Percentiles rank a stretch among this genome's conserved stretches.
These are phyloP conservation scores for Trissoscelio sp. DNA, from an alignment of 2,888 invertebrate genomes.

Conservation along the genomic window DNA sequence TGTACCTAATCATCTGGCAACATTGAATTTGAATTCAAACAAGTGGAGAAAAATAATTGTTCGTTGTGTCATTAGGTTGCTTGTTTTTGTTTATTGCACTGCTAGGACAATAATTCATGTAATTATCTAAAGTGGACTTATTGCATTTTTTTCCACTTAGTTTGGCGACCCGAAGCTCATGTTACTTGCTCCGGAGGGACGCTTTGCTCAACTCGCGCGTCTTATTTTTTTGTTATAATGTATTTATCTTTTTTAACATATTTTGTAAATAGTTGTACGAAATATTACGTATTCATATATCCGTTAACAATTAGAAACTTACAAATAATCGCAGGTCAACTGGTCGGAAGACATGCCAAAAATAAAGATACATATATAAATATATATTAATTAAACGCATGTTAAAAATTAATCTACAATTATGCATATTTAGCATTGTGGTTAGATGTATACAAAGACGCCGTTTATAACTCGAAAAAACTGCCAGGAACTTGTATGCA, in stretches of 20 bases:
- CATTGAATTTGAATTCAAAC: conserved; percentile 28
- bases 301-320: too few relatives aligned
- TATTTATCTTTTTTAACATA: conserved; percentile 71
- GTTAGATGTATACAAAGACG: conserved; percentile 19
- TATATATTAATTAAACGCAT: conserved; percentile 67
- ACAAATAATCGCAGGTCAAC: conserved; percentile 70
- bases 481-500: conserved; percentile 31
- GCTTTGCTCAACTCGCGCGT: conserved; percentile 56
- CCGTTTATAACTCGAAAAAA: conserved; percentile 23
- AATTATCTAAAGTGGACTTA: conserved; percentile 14
- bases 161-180: conserved; percentile 48
- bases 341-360: conserved; percentile 82
- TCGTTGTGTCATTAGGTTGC: conserved; percentile 7
- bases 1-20: conserved; percentile 31
- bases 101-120: background rate
- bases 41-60: conserved; percentile 31
- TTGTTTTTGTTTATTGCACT: background rate
- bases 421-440: conserved; percentile 21
- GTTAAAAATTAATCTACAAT: conserved; percentile 51
- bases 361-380: conserved; percentile 76
- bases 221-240: conserved; percentile 71
- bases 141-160: conserved; percentile 32
- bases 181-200: conserved; percentile 40
- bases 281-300: conserved; percentile 59
- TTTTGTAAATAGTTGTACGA: conserved; percentile 71